phyloP scores from a whole-genome alignment of 1,140 invertebrate species.

The Sminthurinus signatus region DNA sequence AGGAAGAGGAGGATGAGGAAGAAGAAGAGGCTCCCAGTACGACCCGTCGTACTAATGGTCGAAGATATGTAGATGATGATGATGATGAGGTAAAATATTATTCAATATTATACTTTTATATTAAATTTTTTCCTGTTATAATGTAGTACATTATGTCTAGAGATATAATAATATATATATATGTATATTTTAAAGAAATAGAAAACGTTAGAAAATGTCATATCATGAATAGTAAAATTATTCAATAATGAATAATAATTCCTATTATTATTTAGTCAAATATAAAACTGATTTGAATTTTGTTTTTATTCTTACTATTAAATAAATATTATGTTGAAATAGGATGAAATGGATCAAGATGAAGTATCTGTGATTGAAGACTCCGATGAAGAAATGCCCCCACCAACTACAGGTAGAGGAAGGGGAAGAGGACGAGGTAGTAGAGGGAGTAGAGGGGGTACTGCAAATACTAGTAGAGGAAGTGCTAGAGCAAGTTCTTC shows the following conservation, averaged over 20 bases:
- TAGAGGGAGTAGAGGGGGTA: neutral
- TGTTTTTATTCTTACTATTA: no score
- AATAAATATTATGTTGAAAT: neutral
- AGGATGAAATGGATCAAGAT: neutral
- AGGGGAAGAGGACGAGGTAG: slow-evolving; percentile 6
- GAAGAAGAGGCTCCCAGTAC: slow-evolving; percentile 14
- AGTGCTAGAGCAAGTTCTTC: no score
- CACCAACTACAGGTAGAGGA: neutral
- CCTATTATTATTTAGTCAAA: neutral
- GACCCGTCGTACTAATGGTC: neutral
- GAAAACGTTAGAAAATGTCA: neutral
- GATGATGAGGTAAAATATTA: slow-evolving; percentile 5
- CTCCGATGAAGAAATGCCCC: neutral
- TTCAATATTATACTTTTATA: no score
- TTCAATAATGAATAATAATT: neutral
- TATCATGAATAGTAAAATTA: neutral
- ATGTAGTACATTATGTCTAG: no score
- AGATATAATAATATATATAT: neutral
- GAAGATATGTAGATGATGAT: neutral
- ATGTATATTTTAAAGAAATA: neutral
- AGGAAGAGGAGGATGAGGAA: slow-evolving; percentile 1
- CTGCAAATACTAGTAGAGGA: neutral
- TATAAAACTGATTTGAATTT: neutral
- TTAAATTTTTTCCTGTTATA: no score
- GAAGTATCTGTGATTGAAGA: neutral